Base-by-base conservation (phyloP, 2,797 vertebrate genomes). In the Poliocrania exsul region DNA sequence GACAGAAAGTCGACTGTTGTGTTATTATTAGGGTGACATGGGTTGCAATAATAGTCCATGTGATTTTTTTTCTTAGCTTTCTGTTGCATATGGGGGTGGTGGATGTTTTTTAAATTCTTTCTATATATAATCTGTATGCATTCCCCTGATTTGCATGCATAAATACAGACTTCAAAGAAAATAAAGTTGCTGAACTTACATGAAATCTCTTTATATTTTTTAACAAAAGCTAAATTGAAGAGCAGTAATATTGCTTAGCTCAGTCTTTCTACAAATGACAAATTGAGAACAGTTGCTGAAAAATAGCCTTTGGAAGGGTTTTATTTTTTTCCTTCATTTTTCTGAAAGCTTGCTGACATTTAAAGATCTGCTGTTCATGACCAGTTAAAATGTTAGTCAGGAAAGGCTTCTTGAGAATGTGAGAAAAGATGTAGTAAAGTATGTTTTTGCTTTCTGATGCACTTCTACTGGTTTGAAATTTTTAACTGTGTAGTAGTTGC, bases 141-240 rank as follows among this genome's bases (percentile, higher is more conserved):
- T 77, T 90, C 56, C 20, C 18, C 51, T 88, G 51, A 84, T 91
- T 66, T 93, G 46, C 44, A 46, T 81, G 64, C 56, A 80, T 81
- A 95, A 93, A 90, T 75, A 82, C 28, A 26, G 84, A 35, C 74
- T 86, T 88, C 56, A 88, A 60, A 74, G 90, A 85, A 93, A 86
- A 81, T 47, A 72, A 87, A 92, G 53, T 90, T 85, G 86, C 74
- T 83, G 92, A 89, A 89, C 25, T 80, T 90, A 44, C 16, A 51
- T 54, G 28, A 89, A 90, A 77, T 88, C 24, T 77, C 33, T 92
- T 51, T 46, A 58, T 79, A 29, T 62, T 73, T 92, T 85, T 79
- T 85, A 74, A 87, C 56, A 93, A 93, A 92, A 56, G 20, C 28
- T 10, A 54, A 64, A 42, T 16, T 54, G 81, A 84, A 72, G 29